Conservation (phyloP, 2,797 vertebrate genomes). For the Etheostoma perlongum region DNA sequence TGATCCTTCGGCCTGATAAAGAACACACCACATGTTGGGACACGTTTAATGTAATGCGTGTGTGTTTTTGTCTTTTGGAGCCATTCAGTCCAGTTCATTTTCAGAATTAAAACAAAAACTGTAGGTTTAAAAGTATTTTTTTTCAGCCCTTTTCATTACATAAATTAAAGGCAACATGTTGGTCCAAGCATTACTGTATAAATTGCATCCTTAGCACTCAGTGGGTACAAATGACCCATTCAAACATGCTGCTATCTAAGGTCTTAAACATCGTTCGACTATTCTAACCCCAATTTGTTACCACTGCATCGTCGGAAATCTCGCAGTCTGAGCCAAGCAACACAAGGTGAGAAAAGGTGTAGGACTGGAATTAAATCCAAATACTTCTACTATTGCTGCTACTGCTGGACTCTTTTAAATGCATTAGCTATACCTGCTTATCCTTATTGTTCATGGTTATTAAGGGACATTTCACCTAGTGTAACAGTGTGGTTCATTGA, state of each 20-base stretch:
- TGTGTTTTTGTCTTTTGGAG: neutral
- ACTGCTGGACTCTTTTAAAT: neutral
- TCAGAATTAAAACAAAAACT: slow-evolving; percentile 8
- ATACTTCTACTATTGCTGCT: too few relatives aligned
- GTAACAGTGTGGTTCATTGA: neutral
- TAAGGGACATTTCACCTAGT: neutral
- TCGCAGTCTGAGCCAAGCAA: neutral
- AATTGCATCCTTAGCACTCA: slow-evolving; percentile 11
- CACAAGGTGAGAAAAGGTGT: neutral
- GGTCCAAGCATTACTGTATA: neutral
- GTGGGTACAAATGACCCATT: slow-evolving; percentile 9
- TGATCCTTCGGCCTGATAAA: slow-evolving; percentile 3
- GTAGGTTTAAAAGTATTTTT: neutral
- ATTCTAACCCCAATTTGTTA: neutral
- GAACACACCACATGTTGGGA: slow-evolving; percentile 34
- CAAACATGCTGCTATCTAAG: neutral
- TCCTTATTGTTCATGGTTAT: neutral
- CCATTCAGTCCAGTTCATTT: neutral
- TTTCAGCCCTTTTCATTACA: neutral
- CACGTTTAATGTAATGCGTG: slow-evolving; percentile 31
- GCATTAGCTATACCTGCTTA: neutral
- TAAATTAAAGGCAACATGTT: slow-evolving; percentile 5
- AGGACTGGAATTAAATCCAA: neutral
- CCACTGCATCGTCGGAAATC: slow-evolving; percentile 3
- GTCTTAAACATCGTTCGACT: neutral